phyloP scores from a whole-genome alignment of 2,113 vertebrate species.

The Meleagris gallopavo region DNA sequence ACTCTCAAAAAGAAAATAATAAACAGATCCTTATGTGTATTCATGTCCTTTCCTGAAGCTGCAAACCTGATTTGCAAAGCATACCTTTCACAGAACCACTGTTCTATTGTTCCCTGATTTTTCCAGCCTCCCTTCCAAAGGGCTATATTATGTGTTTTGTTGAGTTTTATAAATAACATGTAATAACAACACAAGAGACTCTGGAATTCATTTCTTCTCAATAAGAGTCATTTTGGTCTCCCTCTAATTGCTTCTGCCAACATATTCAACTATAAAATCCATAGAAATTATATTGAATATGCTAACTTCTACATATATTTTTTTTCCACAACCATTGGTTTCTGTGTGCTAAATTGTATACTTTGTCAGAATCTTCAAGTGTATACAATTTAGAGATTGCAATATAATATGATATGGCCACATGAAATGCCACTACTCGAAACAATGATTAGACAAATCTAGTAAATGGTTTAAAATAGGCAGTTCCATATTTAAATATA shows the following conservation, averaged over 20 bases:
- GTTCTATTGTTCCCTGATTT: neutral
- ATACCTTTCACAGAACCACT: neutral
- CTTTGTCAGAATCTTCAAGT: slow-evolving; percentile 29
- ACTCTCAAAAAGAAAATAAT: neutral
- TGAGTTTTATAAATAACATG: slow-evolving; percentile 43
- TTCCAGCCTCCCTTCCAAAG: neutral
- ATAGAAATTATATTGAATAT: slow-evolving; percentile 18
- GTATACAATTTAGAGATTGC: slow-evolving; percentile 12
- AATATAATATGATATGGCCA: slow-evolving; percentile 15
- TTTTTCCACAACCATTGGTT: slow-evolving; percentile 36
- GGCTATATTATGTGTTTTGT: neutral
- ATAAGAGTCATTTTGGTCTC: slow-evolving; percentile 68
- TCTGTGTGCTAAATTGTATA: neutral
- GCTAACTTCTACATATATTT: slow-evolving; percentile 5
- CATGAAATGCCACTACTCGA: slow-evolving; percentile 1
- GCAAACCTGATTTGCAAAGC: neutral
- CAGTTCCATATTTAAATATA: slow-evolving; percentile 44
- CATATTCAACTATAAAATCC: neutral
- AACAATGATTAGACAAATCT: slow-evolving; percentile 16
- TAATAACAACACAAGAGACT: slow-evolving; percentile 49
- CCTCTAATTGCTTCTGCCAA: slow-evolving; percentile 27
- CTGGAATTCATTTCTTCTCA: slow-evolving; percentile 38
- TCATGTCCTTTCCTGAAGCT: neutral
- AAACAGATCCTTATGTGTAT: neutral
- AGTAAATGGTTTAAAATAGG: slow-evolving; percentile 47